These are phyloP conservation scores for Thereva unica DNA, from an alignment of 2,888 invertebrate genomes.

Conservation along the genomic window DNA sequence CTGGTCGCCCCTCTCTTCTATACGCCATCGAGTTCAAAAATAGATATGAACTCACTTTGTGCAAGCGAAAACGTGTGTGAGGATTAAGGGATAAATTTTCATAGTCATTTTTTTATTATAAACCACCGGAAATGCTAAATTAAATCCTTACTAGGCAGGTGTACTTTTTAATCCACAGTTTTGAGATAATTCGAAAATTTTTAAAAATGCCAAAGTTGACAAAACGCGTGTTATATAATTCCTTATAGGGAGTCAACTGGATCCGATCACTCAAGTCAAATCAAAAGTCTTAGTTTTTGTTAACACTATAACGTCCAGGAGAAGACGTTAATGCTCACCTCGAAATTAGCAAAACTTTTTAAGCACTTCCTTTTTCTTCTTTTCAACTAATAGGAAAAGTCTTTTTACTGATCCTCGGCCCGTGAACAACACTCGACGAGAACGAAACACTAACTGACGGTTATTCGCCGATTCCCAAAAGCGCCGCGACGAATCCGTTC, in stretches of 20 bases:
- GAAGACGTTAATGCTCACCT: constrained; percentile 13
- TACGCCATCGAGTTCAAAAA: constrained; percentile 50
- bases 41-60: constrained; percentile 58
- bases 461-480: not conserved
- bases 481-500: constrained; percentile 6
- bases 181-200: too few relatives aligned
- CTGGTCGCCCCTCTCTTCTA: too few relatives aligned
- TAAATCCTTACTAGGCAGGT: too few relatives aligned
- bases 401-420: constrained; percentile 43
- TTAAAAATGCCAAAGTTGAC: too few relatives aligned
- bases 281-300: too few relatives aligned
- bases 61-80: constrained; percentile 17
- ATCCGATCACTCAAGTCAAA: too few relatives aligned
- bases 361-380: constrained; percentile 12
- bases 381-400: constrained; percentile 21
- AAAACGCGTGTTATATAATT: too few relatives aligned
- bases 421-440: constrained; percentile 59
- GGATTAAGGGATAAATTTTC: constrained; percentile 7
- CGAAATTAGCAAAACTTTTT: constrained; percentile 1
- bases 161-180: not conserved
- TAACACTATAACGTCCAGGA: too few relatives aligned
- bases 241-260: too few relatives aligned
- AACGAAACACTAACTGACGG: constrained; percentile 58
- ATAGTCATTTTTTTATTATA: constrained; percentile 1
- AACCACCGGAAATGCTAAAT: not conserved